phyloP scores from a whole-genome alignment of 2,888 invertebrate species.

The Cataglyphis rosenhaueri region DNA sequence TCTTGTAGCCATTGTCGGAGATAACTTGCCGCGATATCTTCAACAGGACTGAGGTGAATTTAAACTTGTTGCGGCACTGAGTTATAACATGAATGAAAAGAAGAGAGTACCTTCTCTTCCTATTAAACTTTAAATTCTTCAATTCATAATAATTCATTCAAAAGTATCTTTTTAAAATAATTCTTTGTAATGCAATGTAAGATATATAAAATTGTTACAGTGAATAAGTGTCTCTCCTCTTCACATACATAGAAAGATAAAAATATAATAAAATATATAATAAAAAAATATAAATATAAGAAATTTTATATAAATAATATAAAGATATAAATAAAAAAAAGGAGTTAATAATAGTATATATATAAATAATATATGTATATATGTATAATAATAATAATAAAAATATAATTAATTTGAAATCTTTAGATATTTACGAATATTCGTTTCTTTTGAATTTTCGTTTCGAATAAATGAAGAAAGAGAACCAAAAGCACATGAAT shows the following conservation, averaged over 20 bases:
- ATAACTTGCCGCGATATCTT: constrained; percentile 46
- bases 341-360: neutral
- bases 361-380: too few relatives aligned
- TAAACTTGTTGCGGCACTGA: constrained; percentile 44
- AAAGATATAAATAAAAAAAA: neutral
- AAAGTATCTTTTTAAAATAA: neutral
- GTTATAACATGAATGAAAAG: constrained; percentile 3
- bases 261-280: neutral
- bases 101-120: neutral
- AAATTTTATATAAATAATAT: neutral
- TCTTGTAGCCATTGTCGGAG: constrained; percentile 43
- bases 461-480: neutral
- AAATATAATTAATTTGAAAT: neutral
- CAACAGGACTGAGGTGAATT: constrained; percentile 39
- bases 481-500: neutral
- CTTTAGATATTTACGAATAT: neutral
- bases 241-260: neutral
- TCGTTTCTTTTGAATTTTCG: neutral
- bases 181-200: neutral
- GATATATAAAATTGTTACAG: neutral
- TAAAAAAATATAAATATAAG: neutral
- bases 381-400: too few relatives aligned
- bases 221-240: neutral
- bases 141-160: constrained; percentile 36
- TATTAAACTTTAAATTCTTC: constrained; percentile 43